Base-by-base conservation (phyloP, 2,797 vertebrate species). In the Acipenser ruthenus region DNA sequence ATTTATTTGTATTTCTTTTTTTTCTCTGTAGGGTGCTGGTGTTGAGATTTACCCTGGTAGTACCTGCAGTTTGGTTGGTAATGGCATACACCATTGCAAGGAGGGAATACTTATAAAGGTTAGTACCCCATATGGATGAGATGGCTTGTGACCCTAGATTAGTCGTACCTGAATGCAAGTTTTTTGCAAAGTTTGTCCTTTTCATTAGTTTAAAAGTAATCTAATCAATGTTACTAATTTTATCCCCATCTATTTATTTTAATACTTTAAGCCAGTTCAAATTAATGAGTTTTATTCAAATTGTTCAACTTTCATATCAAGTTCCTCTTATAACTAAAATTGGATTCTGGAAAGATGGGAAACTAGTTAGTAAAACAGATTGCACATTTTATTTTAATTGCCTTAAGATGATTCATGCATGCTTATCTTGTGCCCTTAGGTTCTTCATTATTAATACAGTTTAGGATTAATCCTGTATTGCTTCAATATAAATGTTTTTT, bases 101-200 rank as follows among this genome's bases (percentile, higher is more conserved):
- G 95, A 99, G 50, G 96, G 95, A 11, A 90, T 98, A 58, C 91
- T 97, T 49, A 94, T 99, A 76, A 98, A 98, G 93, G 94, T 98
- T 74, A 84, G 82, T 37, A 37, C 37, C 37, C 37, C 37, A 37
- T 5, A 37, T 37, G 37, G 37, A 37, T 37, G 37, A 37, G 37
- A 37, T 37, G 37, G 37, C 37, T 4, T 37, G 37, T 4, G 37
- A 37, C 37, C 37, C 37, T 37, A 37, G 37, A 37, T 37, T 37
- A 37, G 37, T 37, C 4, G 37, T 37, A 37, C 37, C 37, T 37
- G 37, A 37, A 37, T 37, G 37, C 37, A 37, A 37, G 37, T 37
- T 4, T 37, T 37, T 37, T 37, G 37, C 37, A 37, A 37, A 37
- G 37, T 37, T 37, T 37, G 37, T 37, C 37, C 37, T 37, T 37